phyloP scores from a whole-genome alignment of 2,888 invertebrate species.

The Hedya salicella region DNA sequence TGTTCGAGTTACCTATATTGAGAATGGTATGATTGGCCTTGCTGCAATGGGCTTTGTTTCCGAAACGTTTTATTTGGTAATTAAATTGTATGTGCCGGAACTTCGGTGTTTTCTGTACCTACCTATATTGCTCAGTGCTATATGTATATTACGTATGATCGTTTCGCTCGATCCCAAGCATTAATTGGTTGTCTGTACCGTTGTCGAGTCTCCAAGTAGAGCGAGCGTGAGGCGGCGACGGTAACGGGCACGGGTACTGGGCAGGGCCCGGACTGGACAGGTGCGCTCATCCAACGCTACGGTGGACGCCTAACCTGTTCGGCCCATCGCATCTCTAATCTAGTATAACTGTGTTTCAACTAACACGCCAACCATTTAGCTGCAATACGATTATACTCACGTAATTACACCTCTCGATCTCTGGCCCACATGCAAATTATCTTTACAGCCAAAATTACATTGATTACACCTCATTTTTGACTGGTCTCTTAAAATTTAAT shows the following conservation, averaged over 20 bases:
- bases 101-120: background rate
- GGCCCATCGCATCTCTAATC: conserved; percentile 15
- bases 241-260: conserved; percentile 9
- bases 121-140: background rate
- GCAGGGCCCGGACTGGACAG: conserved; percentile 23
- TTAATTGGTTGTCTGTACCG: conserved; percentile 30
- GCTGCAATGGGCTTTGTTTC: background rate
- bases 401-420: conserved; percentile 11
- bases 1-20: background rate
- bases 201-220: conserved; percentile 17
- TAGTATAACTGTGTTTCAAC: conserved; percentile 15
- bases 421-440: background rate
- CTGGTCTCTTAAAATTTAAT: no score
- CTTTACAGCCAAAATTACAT: background rate
- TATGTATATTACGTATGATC: background rate
- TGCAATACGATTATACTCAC: conserved; percentile 5
- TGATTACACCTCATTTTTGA: background rate
- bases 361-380: conserved; percentile 1
- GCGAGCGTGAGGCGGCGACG: background rate
- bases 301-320: conserved; percentile 27
- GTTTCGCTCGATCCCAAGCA: conserved; percentile 23
- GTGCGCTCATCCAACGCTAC: conserved; percentile 11
- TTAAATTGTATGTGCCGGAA: conserved; percentile 12
- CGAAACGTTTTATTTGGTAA: conserved; percentile 13
- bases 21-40: background rate